phyloP scores from a whole-genome alignment of 2,797 vertebrate species.

The Monodelphis domestica region DNA sequence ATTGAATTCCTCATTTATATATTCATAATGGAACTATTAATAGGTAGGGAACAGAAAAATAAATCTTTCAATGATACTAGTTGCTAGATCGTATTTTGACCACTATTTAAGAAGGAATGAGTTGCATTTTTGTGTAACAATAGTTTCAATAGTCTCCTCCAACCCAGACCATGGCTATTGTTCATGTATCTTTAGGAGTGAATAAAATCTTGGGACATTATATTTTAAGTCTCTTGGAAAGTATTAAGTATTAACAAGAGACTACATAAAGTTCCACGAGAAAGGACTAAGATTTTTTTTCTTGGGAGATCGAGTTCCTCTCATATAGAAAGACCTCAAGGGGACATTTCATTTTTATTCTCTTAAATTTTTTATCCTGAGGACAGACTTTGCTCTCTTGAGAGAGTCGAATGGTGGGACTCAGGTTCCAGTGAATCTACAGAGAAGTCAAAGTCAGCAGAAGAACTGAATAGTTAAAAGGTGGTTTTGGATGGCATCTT shows the following conservation, averaged over 20 bases:
- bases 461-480: not conserved
- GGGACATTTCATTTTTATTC: not conserved
- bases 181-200: not conserved
- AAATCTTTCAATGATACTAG: not conserved
- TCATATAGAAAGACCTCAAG: not conserved
- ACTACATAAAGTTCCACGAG: not conserved
- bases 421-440: not conserved
- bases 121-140: not conserved
- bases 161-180: not conserved
- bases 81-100: not conserved
- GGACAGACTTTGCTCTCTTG: no score
- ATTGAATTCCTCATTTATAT: not conserved
- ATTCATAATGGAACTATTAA: not conserved
- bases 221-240: not conserved
- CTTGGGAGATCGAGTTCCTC: not conserved
- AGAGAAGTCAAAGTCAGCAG: not conserved
- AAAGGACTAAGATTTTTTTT: not conserved
- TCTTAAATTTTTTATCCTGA: no score
- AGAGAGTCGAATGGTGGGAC: not conserved
- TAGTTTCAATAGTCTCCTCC: not conserved
- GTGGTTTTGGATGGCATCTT: not conserved
- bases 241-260: not conserved
- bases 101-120: not conserved
- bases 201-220: not conserved
- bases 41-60: not conserved